These are phyloP conservation scores for Acipenser transmontanus DNA, from an alignment of 2,797 vertebrate species.

Conservation along the genomic window DNA sequence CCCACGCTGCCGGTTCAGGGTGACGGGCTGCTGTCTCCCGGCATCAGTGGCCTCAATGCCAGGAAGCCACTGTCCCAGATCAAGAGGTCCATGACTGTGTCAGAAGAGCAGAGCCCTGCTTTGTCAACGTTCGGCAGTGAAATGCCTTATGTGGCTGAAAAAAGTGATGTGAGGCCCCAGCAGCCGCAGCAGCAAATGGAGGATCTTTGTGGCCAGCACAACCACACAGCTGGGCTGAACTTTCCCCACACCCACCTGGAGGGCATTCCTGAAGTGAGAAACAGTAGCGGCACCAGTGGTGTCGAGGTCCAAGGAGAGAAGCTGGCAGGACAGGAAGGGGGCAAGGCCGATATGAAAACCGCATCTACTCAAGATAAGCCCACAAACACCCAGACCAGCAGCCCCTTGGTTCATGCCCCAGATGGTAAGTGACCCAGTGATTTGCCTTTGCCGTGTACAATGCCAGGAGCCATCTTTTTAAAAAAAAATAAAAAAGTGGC, in stretches of 20 bases:
- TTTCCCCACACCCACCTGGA: slow-evolving; percentile 53
- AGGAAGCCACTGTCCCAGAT: slow-evolving; percentile 38
- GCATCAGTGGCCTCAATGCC: slow-evolving; percentile 32
- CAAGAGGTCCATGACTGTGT: slow-evolving; percentile 76
- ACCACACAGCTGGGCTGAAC: slow-evolving; percentile 33
- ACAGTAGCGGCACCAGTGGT: background rate
- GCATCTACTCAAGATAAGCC: too few relatives aligned
- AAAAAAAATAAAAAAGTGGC: too few relatives aligned
- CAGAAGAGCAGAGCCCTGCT: slow-evolving; percentile 66
- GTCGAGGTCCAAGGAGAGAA: background rate
- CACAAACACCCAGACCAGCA: background rate
- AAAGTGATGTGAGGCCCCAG: background rate
- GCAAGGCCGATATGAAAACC: background rate
- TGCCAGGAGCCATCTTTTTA: too few relatives aligned
- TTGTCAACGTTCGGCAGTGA: slow-evolving; percentile 25
- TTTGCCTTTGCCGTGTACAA: too few relatives aligned
- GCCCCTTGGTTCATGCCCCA: slow-evolving; percentile 20
- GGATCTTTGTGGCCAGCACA: background rate
- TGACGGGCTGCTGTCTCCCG: slow-evolving; percentile 44
- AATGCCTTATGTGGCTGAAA: background rate
- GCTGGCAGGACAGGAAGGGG: slow-evolving; percentile 22
- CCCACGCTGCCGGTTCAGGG: slow-evolving; percentile 56
- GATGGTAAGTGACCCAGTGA: slow-evolving; percentile 56
- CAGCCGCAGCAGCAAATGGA: background rate
- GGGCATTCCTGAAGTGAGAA: slow-evolving; percentile 46